Evolutionary conservation across 2,113 vertebrate genomes (phyloP), one percentile per base, ranked within the genome.

Genomic region (Zosterops japonicus): DNA sequence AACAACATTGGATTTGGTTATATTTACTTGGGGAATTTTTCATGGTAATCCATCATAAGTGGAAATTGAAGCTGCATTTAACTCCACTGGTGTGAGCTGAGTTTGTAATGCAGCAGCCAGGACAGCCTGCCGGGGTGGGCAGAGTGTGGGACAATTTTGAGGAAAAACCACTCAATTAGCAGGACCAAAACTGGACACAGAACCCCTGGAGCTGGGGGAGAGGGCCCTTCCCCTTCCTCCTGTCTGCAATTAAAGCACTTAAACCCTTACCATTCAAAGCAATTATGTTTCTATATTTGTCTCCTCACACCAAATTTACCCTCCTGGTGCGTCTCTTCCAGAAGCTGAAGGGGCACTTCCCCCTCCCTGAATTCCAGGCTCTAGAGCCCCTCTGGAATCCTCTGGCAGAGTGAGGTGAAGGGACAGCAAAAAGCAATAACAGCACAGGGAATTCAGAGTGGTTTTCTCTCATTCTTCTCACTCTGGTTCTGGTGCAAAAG

Each of bases 151-250:
- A 29, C 6, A 11, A 7, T 33, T 35, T 12, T 29, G 47, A 8
- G n/a, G 20, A 5, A 52, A 57, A 46, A 33, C 9, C 13, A 0
- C 55, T 53, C 50, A 7, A 5, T 28, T 5, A 6, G 23, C 50
- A 35, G 85, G 25, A 46, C 7, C 35, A 14, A 5, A n/a, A 12
- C 3, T 2, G 55, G 41, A 9, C 44, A 25, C 0, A 0, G 44
- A 20, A 20, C 21, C 27, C 16, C 52, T 41, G 87, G 11, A 13
- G 22, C 16, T 17, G 81, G 14, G 50, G 70, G 14, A 16, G 50
- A 76, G 49, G 35, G 25, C 50, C 14, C 42, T 87, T 80, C 82
- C 63, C 41, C 22, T 76, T 69, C 55, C 63, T 36, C 24, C 31
- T 61, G 29, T 15, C 82, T 52, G 65, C 20, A 35, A 55, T 63